These are phyloP conservation scores for Amyelois transitella DNA, from an alignment of 1,140 invertebrate genomes.

Conservation along the genomic window DNA sequence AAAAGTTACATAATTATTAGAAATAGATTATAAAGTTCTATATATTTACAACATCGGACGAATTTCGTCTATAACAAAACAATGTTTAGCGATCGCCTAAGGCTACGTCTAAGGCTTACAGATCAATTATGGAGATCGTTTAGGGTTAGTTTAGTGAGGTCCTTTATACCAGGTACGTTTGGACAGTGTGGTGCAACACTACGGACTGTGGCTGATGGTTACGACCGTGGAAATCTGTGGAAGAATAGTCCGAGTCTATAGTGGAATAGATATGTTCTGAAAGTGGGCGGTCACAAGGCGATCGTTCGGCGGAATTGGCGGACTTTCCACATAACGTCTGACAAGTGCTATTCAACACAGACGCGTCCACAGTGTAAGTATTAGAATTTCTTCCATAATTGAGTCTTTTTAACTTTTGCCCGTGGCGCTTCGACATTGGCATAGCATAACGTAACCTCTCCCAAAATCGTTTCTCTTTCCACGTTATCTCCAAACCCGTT, in stretches of 20 bases:
- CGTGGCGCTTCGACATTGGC: constrained; percentile 79
- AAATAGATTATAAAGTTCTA: constrained; percentile 30
- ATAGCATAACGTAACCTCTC: constrained; percentile 91
- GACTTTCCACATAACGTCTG: constrained; percentile 69
- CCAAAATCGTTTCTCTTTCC: constrained; percentile 94
- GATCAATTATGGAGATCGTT: constrained; percentile 50
- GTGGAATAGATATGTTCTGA: constrained; percentile 91
- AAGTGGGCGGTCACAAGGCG: constrained; percentile 78
- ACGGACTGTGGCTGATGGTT: constrained; percentile 59
- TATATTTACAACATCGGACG: constrained; percentile 60
- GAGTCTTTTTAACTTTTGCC: constrained; percentile 78
- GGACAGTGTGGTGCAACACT: constrained; percentile 65
- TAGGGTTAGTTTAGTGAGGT: constrained; percentile 26
- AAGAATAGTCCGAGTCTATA: constrained; percentile 86
- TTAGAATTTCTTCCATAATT: constrained; percentile 77
- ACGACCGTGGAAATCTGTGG: constrained; percentile 59
- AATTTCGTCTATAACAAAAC: constrained; percentile 49
- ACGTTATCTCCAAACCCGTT: constrained; percentile 88
- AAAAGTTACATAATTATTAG: constrained; percentile 59
- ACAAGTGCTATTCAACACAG: constrained; percentile 75
- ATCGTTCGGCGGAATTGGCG: constrained; percentile 63
- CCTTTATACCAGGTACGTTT: constrained; percentile 70
- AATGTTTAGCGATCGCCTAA: constrained; percentile 43
- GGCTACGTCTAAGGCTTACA: constrained; percentile 42
- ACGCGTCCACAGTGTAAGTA: constrained; percentile 76